Conservation (phyloP, 2,888 invertebrate genomes). For the Lasioglossum vierecki region DNA sequence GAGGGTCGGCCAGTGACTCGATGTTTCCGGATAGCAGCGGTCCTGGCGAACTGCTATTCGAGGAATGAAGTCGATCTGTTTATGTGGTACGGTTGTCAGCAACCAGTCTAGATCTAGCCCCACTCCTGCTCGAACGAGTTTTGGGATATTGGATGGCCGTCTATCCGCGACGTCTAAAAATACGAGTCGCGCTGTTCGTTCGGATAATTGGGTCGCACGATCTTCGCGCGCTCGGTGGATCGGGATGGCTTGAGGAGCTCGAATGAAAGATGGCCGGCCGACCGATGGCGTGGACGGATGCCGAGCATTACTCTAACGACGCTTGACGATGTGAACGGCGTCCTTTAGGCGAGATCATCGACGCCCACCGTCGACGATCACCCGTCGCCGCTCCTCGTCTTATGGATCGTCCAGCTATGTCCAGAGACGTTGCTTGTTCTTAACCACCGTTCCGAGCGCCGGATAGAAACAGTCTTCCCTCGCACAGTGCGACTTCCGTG, state of each 20-base stretch:
- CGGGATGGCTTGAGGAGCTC: slow-evolving; percentile 10
- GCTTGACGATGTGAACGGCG: slow-evolving; percentile 32
- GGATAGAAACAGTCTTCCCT: background rate
- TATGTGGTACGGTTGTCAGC: background rate
- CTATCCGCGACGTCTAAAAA: slow-evolving; percentile 44
- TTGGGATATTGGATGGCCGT: slow-evolving; percentile 10
- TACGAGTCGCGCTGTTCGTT: slow-evolving; percentile 36
- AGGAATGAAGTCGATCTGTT: background rate
- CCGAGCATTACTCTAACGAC: slow-evolving; percentile 57
- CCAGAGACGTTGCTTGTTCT: background rate
- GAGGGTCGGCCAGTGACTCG: background rate
- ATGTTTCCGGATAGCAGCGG: background rate
- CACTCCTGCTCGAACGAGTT: background rate
- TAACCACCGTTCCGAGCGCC: background rate
- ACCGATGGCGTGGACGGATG: slow-evolving; percentile 41
- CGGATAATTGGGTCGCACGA: slow-evolving; percentile 52
- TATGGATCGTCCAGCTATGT: background rate
- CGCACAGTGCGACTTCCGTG: too few relatives aligned
- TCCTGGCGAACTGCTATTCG: background rate
- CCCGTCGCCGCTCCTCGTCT: background rate
- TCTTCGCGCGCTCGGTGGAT: slow-evolving; percentile 15
- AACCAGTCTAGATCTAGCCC: slow-evolving; percentile 10
- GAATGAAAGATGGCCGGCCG: slow-evolving; percentile 13
- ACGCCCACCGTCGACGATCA: background rate
- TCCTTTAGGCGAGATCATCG: slow-evolving; percentile 12